Evolutionary conservation across 2,888 invertebrate species (phyloP), one percentile per base, ranked within the genome.

Genomic region (Buathra laborator): DNA sequence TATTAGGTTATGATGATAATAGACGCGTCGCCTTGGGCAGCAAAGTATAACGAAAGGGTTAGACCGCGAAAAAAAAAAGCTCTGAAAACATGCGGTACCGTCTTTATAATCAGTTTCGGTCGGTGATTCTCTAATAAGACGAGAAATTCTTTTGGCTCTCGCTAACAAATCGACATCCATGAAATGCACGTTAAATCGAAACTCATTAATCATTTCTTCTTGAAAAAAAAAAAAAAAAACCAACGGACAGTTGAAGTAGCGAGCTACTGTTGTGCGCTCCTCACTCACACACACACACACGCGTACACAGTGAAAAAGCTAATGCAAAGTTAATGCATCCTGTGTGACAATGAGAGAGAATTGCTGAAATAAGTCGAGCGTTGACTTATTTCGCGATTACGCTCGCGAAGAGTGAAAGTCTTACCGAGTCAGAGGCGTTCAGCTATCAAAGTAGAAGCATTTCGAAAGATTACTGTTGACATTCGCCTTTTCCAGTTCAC

Each of bases 391-490:
- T 19, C 82, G 48, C 46, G 75, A 67, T 78, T 78, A 53, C 70
- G 78, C 66, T n/a, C 12, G 32, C 24, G 62, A 37, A 48, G 68
- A 19, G 62, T 12, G 71, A 68, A 82, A 80, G 78, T 79, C 77
- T 68, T 68, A 77, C 77, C 77, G 72, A 68, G 81, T 81, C 81
- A 51, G 74, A 77, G 68, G 77, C 81, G 81, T 84, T 77, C 67
- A 77, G 74, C 84, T 56, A 81, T 84, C 81, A 82, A 82, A 85
- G 85, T 76, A 71, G 62, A 80, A 53, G 74, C 79, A 79, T 82
- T 80, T 67, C 76, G 67, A 79, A 37, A 85, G 79, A 85, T 85
- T 82, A 79, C 85, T 85, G 71, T 85, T 85, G 85, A 85, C 85
- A 85, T 66, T 82, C 79, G 75, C 79, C 72, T 71, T 48, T 80